Conservation (phyloP, 2,888 invertebrate species). For the Diarsia dahlii region DNA sequence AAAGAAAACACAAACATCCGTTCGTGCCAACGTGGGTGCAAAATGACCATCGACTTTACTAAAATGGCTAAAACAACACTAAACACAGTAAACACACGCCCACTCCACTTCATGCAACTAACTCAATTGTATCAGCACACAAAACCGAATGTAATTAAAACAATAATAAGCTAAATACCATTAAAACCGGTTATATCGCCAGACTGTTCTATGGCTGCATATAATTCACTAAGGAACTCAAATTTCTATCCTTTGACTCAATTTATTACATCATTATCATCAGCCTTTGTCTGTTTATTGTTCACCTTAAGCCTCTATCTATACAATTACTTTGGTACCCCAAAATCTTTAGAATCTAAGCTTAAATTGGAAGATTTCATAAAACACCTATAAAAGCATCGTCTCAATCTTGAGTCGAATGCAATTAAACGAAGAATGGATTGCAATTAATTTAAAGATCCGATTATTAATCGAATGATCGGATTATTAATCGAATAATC, state of each 20-base stretch:
- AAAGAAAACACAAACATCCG: background rate
- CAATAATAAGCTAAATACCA: constrained; percentile 22
- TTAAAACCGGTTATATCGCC: constrained; percentile 10
- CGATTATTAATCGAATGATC: constrained; percentile 34
- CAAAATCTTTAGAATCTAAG: constrained; percentile 42
- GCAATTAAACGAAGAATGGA: constrained; percentile 41
- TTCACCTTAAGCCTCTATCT: constrained; percentile 48
- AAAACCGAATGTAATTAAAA: constrained; percentile 19
- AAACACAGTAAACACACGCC: constrained; percentile 7
- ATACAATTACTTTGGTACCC: constrained; percentile 52
- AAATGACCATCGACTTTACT: constrained; percentile 1
- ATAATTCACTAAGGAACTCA: constrained; percentile 34
- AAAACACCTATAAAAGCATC: constrained; percentile 68
- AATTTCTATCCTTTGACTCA: constrained; percentile 43
- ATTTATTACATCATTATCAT: constrained; percentile 52
- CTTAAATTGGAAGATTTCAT: constrained; percentile 66
- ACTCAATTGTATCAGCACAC: background rate
- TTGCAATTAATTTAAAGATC: constrained; percentile 42
- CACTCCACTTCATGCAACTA: constrained; percentile 2
- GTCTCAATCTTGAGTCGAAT: constrained; percentile 47
- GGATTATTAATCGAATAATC: constrained; percentile 29
- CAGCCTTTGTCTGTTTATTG: constrained; percentile 49
- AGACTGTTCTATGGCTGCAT: constrained; percentile 29
- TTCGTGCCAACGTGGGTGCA: background rate
- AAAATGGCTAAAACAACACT: constrained; percentile 16